Evolutionary conservation across 2,113 vertebrate species (phyloP).

Genomic region (Istiophorus platypterus): DNA sequence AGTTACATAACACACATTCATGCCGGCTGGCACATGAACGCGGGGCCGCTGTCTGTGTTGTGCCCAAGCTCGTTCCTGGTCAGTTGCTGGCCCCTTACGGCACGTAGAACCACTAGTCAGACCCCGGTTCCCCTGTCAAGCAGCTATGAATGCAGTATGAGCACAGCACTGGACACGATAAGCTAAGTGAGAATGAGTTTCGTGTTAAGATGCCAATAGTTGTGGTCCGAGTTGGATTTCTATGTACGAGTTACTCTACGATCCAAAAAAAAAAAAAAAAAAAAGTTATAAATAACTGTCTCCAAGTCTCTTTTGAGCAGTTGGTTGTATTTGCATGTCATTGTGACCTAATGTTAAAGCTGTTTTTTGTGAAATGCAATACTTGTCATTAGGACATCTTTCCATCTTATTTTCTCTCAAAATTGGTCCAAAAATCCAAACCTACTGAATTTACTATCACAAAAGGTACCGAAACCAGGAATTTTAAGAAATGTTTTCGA

Average conservation of each 20-base stretch:
- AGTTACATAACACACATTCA: slow-evolving; percentile 75
- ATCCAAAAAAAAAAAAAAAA: too few species aligned
- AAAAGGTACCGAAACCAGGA: not conserved
- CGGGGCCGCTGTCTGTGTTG: slow-evolving; percentile 32
- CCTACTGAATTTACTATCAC: too few species aligned
- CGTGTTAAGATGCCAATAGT: not conserved
- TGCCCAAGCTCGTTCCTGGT: slow-evolving; percentile 27
- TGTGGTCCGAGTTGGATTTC: not conserved
- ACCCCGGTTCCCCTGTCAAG: not conserved
- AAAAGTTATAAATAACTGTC: too few species aligned
- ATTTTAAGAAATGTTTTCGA: not conserved
- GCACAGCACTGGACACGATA: not conserved
- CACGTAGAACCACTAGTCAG: slow-evolving; percentile 13
- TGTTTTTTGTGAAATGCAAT: not conserved
- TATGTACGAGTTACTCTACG: not conserved
- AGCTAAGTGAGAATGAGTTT: not conserved
- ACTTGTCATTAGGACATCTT: too few species aligned
- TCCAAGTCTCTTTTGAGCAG: too few species aligned
- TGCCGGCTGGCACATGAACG: slow-evolving; percentile 48
- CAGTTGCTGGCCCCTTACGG: slow-evolving; percentile 47
- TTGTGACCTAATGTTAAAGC: not conserved
- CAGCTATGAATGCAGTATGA: not conserved
- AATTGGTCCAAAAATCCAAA: too few species aligned
- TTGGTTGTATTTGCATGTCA: not conserved
- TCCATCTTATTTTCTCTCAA: too few species aligned